phyloP scores from a whole-genome alignment of 2,113 vertebrate species.

The Leptosomus discolor region DNA sequence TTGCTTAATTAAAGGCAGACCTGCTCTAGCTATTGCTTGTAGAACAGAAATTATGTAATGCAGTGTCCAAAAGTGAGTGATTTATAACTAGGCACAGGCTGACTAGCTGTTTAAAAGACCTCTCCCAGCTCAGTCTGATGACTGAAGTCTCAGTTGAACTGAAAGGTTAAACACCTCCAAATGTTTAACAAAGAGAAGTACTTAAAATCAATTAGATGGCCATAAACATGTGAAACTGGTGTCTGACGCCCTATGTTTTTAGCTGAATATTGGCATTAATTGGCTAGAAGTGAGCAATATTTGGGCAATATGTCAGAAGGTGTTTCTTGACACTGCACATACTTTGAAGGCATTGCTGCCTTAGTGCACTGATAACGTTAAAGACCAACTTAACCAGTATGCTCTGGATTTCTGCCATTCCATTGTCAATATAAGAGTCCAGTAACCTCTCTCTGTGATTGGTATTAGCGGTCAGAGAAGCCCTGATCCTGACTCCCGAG shows the following conservation, averaged over 20 bases:
- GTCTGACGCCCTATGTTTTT: not conserved
- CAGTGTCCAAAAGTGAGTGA: not conserved
- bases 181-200: constrained; percentile 41
- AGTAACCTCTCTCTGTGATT: not conserved
- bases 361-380: accelerated
- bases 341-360: not conserved
- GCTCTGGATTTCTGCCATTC: not conserved
- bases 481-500: not conserved
- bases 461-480: not conserved
- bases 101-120: not conserved
- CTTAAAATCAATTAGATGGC: constrained; percentile 14
- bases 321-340: not conserved
- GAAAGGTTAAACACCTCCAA: constrained; percentile 8
- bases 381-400: not conserved
- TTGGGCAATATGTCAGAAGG: not conserved
- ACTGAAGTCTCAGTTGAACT: not conserved
- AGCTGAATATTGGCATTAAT: not conserved
- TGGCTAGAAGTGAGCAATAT: not conserved
- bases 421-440: not conserved
- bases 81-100: not conserved
- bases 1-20: constrained; percentile 53
- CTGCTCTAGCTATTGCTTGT: not conserved
- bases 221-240: constrained; percentile 1
- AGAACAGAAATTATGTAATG: not conserved
- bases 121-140: not conserved